phyloP scores from a whole-genome alignment of 2,888 invertebrate genomes.

The Hetaerina titia region DNA sequence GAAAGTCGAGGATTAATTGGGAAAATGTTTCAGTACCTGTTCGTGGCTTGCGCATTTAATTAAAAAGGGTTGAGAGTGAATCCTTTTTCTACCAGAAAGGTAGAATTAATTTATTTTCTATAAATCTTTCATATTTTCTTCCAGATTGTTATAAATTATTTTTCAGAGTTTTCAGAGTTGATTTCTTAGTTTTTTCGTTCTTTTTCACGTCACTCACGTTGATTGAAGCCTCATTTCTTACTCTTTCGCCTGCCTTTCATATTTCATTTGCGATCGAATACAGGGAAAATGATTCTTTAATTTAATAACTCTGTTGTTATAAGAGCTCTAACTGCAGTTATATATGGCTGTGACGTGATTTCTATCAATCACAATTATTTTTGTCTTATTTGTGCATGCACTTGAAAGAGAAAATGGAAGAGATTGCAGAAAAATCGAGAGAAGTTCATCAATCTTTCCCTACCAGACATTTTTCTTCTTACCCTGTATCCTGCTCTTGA shows the following conservation, averaged over 20 bases:
- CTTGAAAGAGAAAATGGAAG: background rate
- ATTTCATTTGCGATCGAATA: background rate
- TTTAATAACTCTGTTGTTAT: background rate
- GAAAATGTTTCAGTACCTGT: too few relatives aligned
- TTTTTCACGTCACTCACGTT: background rate
- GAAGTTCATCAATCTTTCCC: background rate
- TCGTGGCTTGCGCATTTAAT: too few relatives aligned
- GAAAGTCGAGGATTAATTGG: too few relatives aligned
- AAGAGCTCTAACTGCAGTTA: background rate
- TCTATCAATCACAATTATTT: background rate
- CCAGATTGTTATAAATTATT: background rate
- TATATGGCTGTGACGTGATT: background rate
- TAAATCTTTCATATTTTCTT: background rate
- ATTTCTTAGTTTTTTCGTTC: background rate
- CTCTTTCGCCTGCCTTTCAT: background rate
- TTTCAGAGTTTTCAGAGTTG: background rate
- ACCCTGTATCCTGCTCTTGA: background rate
- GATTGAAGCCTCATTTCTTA: background rate
- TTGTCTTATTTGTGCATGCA: background rate
- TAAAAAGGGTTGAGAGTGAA: too few relatives aligned
- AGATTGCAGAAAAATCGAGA: background rate
- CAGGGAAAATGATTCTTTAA: background rate
- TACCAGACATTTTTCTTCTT: background rate
- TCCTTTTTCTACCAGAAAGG: too few relatives aligned
- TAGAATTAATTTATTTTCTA: too few relatives aligned